Evolutionary conservation across 2,797 vertebrate genomes (phyloP).

Genomic region (Eospalax fontanierii): DNA sequence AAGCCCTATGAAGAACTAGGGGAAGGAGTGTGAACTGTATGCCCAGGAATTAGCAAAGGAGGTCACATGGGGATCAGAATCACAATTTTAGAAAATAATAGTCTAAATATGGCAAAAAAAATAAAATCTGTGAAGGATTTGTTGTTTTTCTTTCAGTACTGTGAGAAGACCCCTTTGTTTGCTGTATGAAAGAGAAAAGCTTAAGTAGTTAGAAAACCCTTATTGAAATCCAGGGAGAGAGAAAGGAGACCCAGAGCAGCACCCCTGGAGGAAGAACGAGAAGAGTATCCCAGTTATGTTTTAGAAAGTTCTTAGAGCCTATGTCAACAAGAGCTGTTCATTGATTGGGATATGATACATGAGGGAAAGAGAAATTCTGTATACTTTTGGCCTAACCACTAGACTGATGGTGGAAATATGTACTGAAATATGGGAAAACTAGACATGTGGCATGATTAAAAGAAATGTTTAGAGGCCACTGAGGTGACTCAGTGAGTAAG

Average conservation of each 20-base stretch:
- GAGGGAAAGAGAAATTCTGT: background rate
- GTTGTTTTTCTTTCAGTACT: background rate
- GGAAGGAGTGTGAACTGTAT: background rate
- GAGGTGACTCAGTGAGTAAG: background rate
- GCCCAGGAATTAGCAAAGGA: background rate
- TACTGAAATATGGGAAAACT: background rate
- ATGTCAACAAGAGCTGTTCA: background rate
- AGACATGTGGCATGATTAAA: background rate
- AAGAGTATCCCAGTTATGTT: background rate
- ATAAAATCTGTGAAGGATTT: background rate
- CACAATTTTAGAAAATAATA: background rate
- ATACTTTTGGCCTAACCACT: background rate
- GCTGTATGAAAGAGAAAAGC: background rate
- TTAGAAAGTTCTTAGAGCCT: background rate
- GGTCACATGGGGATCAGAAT: background rate
- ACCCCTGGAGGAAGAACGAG: background rate
- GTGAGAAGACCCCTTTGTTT: background rate
- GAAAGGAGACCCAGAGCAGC: too few species aligned
- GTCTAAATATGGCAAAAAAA: background rate
- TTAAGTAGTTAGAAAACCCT: background rate
- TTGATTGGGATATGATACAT: background rate
- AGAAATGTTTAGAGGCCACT: background rate
- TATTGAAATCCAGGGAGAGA: background rate
- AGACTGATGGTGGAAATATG: background rate
- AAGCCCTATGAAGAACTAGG: background rate